Conservation (phyloP, 2,113 vertebrate species). For the Pipa parva region DNA sequence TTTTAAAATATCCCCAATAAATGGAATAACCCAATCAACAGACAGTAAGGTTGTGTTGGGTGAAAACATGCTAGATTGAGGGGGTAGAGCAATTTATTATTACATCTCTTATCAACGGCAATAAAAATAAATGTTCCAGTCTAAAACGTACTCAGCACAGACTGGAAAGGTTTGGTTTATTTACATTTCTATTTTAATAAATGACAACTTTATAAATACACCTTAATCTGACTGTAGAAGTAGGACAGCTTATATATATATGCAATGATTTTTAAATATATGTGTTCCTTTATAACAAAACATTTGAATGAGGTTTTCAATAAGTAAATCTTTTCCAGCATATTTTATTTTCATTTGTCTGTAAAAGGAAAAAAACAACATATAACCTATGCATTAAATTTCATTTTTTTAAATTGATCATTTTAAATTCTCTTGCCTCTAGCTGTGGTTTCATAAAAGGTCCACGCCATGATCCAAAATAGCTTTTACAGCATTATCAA, state of each 20-base stretch:
- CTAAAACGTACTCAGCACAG: no score
- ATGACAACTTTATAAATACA: not conserved
- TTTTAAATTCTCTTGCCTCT: conserved; percentile 10
- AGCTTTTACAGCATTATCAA: conserved; percentile 38
- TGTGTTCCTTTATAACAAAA: not conserved
- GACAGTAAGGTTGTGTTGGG: no score
- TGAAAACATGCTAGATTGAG: no score
- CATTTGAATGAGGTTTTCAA: not conserved
- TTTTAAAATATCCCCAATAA: no score
- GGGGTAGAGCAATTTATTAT: no score
- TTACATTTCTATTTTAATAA: not conserved
- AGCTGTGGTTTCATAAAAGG: conserved; percentile 8
- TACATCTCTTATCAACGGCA: no score
- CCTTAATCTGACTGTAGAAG: not conserved
- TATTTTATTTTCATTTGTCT: not conserved
- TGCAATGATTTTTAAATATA: not conserved
- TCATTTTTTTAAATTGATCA: conserved; percentile 16
- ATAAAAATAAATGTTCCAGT: no score
- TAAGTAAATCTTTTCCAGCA: not conserved
- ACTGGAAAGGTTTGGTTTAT: no score
- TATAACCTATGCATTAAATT: conserved; percentile 6
- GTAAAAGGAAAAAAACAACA: not conserved
- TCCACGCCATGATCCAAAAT: conserved; percentile 16
- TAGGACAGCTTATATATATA: not conserved
- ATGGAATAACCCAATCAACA: no score